Percentiles rank a stretch among this genome's conserved stretches.
Evolutionary conservation across 1,140 invertebrate species (phyloP).

Genomic region (Oreohelix idahoensis): DNA sequence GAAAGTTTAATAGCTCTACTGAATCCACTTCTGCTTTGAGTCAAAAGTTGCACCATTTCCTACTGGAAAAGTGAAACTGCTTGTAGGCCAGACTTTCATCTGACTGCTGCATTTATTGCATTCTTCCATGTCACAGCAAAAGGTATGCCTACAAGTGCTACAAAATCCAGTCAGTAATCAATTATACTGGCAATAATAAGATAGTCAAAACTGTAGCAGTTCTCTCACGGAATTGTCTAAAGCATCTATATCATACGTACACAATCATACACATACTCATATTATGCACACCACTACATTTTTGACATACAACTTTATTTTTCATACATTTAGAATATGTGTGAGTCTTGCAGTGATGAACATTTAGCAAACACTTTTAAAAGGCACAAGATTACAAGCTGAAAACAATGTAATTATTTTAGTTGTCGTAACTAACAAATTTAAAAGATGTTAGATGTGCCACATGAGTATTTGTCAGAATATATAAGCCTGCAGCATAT

Average conservation of each 20-base stretch:
- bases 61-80: no score
- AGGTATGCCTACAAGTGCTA: neutral
- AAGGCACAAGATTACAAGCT: conserved; percentile 9
- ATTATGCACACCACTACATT: neutral
- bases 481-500: neutral
- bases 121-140: neutral
- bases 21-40: neutral
- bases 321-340: neutral
- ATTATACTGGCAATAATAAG: no score
- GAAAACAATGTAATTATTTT: neutral
- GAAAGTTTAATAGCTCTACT: neutral
- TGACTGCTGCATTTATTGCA: neutral
- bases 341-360: neutral
- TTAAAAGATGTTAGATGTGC: neutral
- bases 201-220: no score
- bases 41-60: neutral
- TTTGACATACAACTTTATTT: neutral
- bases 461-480: neutral
- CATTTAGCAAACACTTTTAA: neutral
- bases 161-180: no score
- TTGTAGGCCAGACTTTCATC: neutral
- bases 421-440: neutral
- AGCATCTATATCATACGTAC: neutral
- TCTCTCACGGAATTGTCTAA: neutral
- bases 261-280: neutral